Base-by-base conservation (phyloP, 2,113 vertebrate genomes). In the Semnornis frantzii region DNA sequence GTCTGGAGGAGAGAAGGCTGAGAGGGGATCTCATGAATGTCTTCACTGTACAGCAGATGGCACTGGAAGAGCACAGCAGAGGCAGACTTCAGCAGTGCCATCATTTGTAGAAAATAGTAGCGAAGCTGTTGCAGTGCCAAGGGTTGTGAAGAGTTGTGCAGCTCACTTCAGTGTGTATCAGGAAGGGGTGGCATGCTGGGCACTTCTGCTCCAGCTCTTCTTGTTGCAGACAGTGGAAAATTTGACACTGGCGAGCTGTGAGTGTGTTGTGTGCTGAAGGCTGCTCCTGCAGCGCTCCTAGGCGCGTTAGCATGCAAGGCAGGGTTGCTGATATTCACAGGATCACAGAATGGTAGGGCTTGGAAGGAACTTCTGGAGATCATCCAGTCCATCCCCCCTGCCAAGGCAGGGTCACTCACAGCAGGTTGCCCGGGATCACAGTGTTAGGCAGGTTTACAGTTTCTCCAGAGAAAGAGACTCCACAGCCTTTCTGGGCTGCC, bases 1-100 rank as follows among this genome's bases (percentile, higher is more conserved):
- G 50, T 52, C 50, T 52, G 50, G 23, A 52, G 50, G 25, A 52
- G 50, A 52, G 50, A 52, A 24, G 50, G 23, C 50, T 52, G 23
- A 52, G 50, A 52, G 23, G 50, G 23, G 50, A 24, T 52, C 50
- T 25, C 12, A 12, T 52, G 12, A 52, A 52, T 84, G 52, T 73
- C 69, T 77, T 85, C 5, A 4, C 72, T 81, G 68, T 80, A 77
- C 93, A 93, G 89, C 89, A 95, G 85, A 82, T 96, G 91, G 89
- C 89, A 92, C 85, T 96, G 96, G 79, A 87, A 90, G 76, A 94
- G 75, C 82, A 71, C 28, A 62, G 78, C 15, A 15, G 39, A 76
- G 78, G 46, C 74, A 84, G 55, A 46, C 34, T 81, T 89, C 14
- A 13, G 48, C 70, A 44, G 34, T 1, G 5, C 57, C 0, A 0